Evolutionary conservation across 2,797 vertebrate species (phyloP).

Genomic region (Hafferia zeledoni): DNA sequence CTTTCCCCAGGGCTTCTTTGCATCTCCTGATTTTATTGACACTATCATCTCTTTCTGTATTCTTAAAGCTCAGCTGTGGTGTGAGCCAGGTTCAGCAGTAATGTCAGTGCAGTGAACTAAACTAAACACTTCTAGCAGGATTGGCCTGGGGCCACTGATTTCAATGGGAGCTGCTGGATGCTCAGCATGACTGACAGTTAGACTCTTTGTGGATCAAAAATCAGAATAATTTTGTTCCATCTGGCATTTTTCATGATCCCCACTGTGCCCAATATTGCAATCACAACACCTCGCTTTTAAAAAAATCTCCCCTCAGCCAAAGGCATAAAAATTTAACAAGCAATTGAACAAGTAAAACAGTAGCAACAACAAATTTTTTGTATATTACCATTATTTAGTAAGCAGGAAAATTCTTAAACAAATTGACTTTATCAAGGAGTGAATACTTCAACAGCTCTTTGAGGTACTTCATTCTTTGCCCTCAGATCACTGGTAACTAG

Average conservation of each 20-base stretch:
- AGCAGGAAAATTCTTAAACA: not conserved
- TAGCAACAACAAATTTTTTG: not conserved
- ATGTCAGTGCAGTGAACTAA: not conserved
- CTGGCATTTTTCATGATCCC: slow-evolving; percentile 40
- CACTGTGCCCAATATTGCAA: slow-evolving; percentile 23
- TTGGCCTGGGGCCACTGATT: slow-evolving; percentile 44
- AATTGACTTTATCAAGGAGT: not conserved
- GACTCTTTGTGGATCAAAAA: slow-evolving; percentile 50
- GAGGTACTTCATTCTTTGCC: not conserved
- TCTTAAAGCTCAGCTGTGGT: slow-evolving; percentile 4
- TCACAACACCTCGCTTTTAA: not conserved
- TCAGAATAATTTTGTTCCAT: slow-evolving; percentile 58
- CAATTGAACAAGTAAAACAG: not conserved
- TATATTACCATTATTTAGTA: not conserved
- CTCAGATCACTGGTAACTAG: not conserved
- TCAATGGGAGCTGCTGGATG: slow-evolving; percentile 49
- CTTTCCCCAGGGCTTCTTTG: not conserved
- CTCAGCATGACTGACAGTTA: slow-evolving; percentile 57
- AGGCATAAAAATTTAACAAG: not conserved
- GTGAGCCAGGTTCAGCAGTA: not conserved
- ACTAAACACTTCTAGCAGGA: not conserved
- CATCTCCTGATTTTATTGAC: slow-evolving; percentile 5
- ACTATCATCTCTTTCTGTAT: not conserved
- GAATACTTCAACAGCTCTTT: not conserved
- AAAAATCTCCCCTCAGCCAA: slow-evolving; percentile 8